Evolutionary conservation across 2,888 invertebrate genomes (phyloP), one percentile per base, ranked within the genome.

Genomic region (Scrobipalpa costella): DNA sequence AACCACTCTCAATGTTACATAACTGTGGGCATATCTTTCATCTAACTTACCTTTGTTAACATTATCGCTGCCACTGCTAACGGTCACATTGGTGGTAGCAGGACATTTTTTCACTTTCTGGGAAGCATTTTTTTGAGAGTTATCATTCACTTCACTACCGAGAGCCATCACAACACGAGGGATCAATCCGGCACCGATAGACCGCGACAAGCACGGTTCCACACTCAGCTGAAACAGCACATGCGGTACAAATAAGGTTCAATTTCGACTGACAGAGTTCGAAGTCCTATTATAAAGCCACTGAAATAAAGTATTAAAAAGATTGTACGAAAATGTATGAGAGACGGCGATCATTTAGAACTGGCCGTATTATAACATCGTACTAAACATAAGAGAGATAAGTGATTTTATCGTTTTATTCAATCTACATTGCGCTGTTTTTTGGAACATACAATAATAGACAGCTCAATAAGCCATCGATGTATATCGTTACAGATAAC

Each of bases 101-200:
- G 87, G 85, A 72, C 85, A 88, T 87, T 90, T 90, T 90, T 91
- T 92, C 86, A 92, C 90, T 88, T 92, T 92, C 74, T 87, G 85
- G 63, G 86, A 74, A 72, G 84, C 75, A 84, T 85, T 88, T 86
- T 89, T 91, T 68, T 87, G 73, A 76, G 85, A 83, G 83, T 87
- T 90, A 81, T 91, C 90, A 88, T 87, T 91, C 92, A 92, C 92
- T 90, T 92, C 92, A 92, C 92, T 88, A 84, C 90, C 92, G 81
- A 92, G 91, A 88, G 92, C 92, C 92, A 92, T 92, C 90, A 92
- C 92, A 92, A 92, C 88, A 92, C 90, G 88, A 89, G 84, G 84
- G 86, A 88, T 86, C 86, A 88, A 86, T 88, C 86, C 85, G 80
- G 82, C 81, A 86, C 80, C 82, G 84, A 87, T 85, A 85, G 82